phyloP scores from a whole-genome alignment of 2,888 invertebrate genomes.

The Isotomurus palustris region DNA sequence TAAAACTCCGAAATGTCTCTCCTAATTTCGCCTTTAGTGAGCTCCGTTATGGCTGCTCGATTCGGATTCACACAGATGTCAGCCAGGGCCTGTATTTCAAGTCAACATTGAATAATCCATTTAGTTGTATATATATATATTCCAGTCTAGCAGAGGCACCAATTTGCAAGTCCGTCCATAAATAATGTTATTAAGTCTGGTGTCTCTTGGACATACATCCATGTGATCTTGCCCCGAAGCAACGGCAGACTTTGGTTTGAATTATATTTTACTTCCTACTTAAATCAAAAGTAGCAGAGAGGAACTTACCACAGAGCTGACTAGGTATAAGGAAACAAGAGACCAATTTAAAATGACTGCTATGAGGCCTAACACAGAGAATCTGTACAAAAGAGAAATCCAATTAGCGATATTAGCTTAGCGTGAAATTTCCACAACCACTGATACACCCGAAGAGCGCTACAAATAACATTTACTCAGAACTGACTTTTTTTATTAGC shows the following conservation, averaged over 20 bases:
- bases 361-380: constrained; percentile 78
- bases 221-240: too few species aligned
- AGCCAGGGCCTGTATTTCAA: constrained; percentile 58
- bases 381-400: constrained; percentile 51
- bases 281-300: too few species aligned
- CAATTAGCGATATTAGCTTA: constrained; percentile 1
- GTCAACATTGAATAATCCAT: constrained; percentile 4
- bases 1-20: constrained; percentile 69
- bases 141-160: too few species aligned
- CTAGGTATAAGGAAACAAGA: constrained; percentile 79
- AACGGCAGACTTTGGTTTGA: too few species aligned
- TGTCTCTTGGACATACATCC: too few species aligned
- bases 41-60: constrained; percentile 50
- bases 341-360: constrained; percentile 86
- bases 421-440: too few species aligned
- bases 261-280: too few species aligned
- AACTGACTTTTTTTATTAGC: too few species aligned
- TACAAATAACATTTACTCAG: constrained; percentile 13
- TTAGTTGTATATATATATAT: too few species aligned
- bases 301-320: constrained; percentile 67
- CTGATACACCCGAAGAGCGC: constrained; percentile 1
- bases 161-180: too few species aligned
- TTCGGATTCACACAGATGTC: constrained; percentile 83
- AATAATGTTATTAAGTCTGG: too few species aligned
- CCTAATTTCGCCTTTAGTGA: constrained; percentile 35